Percentiles rank a stretch among this genome's conserved stretches.
phyloP scores from a whole-genome alignment of 1,140 invertebrate species.

The Rhyacophila brunnea region DNA sequence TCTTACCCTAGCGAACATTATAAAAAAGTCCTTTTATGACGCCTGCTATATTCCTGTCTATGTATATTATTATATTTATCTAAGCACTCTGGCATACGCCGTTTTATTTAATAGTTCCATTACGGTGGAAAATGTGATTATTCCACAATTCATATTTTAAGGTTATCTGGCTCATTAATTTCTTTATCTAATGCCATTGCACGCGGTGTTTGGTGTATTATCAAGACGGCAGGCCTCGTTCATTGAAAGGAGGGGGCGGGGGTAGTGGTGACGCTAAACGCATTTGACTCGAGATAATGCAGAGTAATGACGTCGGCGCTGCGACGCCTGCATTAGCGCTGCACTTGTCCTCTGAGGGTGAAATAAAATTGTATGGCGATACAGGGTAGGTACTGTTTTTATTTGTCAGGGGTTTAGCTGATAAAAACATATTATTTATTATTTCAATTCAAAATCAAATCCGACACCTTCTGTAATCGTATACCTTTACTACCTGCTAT shows the following conservation, averaged over 20 bases:
- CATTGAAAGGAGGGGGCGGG: too few species aligned
- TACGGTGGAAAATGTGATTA: slow-evolving; percentile 3
- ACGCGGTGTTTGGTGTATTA: neutral
- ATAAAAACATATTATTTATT: neutral
- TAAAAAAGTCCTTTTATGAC: too few species aligned
- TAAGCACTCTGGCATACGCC: too few species aligned
- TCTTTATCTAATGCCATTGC: slow-evolving; percentile 4
- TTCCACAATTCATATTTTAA: slow-evolving; percentile 1
- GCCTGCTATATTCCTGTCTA: too few species aligned
- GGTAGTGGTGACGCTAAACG: too few species aligned
- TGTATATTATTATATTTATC: too few species aligned
- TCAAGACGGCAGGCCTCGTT: too few species aligned
- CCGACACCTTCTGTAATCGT: too few species aligned
- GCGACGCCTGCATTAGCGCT: slow-evolving; percentile 15
- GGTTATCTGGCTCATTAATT: slow-evolving; percentile 8
- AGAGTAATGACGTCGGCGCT: slow-evolving; percentile 16
- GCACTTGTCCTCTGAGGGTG: slow-evolving; percentile 5
- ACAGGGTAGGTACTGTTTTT: neutral
- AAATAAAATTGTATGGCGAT: neutral
- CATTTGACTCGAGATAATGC: slow-evolving; percentile 18
- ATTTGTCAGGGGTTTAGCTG: neutral
- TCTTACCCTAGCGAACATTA: too few species aligned
- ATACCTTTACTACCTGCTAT: too few species aligned
- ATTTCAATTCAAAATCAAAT: too few species aligned
- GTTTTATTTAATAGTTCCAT: neutral